Conservation (phyloP, 2,888 invertebrate genomes). For the Callimorpha dominula region DNA sequence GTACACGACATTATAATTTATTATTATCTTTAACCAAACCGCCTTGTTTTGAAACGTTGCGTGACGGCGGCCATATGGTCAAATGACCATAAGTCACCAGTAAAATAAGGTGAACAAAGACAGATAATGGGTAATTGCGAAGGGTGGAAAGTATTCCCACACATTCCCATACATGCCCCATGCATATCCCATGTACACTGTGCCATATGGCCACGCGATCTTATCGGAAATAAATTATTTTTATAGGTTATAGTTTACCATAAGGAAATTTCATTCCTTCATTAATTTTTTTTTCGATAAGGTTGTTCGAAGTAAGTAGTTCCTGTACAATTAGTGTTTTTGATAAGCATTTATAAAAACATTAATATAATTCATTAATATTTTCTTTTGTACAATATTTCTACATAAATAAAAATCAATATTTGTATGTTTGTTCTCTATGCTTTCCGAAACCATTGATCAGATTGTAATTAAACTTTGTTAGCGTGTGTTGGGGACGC, state of each 20-base stretch:
- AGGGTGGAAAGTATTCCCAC: slow-evolving; percentile 80
- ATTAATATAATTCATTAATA: no score
- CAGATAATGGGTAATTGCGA: slow-evolving; percentile 70
- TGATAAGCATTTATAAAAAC: slow-evolving; percentile 11
- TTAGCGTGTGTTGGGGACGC: no score
- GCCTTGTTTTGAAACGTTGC: slow-evolving; percentile 47
- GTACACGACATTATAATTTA: slow-evolving; percentile 15
- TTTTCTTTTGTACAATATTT: no score
- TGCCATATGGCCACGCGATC: slow-evolving; percentile 69
- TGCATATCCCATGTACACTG: slow-evolving; percentile 22
- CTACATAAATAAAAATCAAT: no score
- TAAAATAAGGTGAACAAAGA: slow-evolving; percentile 71
- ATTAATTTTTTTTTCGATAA: slow-evolving; percentile 18
- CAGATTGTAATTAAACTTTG: no score
- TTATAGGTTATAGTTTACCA: slow-evolving; percentile 42
- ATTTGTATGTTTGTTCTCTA: no score
- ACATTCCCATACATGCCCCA: slow-evolving; percentile 74
- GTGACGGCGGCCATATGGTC: slow-evolving; percentile 71
- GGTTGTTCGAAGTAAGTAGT: slow-evolving; percentile 10
- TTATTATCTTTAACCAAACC: slow-evolving; percentile 29
- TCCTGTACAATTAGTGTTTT: not conserved
- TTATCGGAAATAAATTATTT: slow-evolving; percentile 66
- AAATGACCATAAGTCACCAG: slow-evolving; percentile 82
- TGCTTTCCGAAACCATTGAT: no score
- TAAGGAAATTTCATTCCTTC: slow-evolving; percentile 36